Evolutionary conservation across 2,113 vertebrate genomes (phyloP).

Genomic region (Sakesphorus luctuosus): DNA sequence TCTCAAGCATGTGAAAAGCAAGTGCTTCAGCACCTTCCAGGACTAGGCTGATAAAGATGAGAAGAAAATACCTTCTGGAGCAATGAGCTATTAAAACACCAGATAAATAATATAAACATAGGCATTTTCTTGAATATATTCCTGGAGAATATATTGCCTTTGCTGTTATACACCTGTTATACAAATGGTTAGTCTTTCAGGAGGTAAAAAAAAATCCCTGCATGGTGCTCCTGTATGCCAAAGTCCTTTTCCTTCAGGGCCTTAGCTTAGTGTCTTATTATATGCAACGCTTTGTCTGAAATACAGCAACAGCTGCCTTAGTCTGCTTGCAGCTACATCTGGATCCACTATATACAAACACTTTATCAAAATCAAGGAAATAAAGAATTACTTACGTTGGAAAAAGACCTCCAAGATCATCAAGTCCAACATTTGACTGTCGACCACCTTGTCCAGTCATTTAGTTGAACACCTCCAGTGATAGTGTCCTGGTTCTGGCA

Average conservation of each 20-base stretch:
- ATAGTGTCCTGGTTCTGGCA: neutral
- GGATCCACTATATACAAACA: neutral
- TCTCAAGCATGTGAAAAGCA: neutral
- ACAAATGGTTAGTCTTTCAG: neutral
- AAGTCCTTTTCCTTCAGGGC: neutral
- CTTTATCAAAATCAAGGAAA: neutral
- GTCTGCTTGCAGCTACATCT: neutral
- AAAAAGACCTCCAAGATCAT: neutral
- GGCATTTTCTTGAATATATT: neutral
- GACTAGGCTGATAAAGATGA: neutral
- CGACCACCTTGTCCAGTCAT: accelerated
- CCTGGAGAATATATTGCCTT: neutral
- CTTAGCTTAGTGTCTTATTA: neutral
- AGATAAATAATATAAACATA: neutral
- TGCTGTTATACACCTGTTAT: neutral
- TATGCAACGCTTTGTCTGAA: neutral
- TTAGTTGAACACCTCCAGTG: neutral
- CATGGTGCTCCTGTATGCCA: neutral
- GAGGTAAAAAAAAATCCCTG: neutral
- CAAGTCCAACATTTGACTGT: accelerated
- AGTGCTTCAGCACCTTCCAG: neutral
- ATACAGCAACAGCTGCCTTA: neutral
- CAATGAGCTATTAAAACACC: neutral
- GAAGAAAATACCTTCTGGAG: neutral
- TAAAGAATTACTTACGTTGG: neutral